These are phyloP conservation scores for Sycophaga agraensis DNA, from an alignment of 1,140 invertebrate genomes.

Conservation along the genomic window DNA sequence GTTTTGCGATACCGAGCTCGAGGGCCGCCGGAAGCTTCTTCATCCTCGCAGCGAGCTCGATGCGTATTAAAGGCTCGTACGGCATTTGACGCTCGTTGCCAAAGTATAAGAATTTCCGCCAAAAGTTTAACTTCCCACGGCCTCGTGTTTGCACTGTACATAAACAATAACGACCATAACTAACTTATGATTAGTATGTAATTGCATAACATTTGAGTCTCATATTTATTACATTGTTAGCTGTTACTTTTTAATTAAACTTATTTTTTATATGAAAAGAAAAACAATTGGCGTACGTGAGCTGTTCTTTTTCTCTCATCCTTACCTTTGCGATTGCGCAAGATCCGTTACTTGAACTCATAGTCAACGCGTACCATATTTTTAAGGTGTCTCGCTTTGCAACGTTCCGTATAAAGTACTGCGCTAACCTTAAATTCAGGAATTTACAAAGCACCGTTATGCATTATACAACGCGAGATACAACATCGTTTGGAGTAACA, in stretches of 20 bases:
- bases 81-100: not conserved
- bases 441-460: too few relatives aligned
- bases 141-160: too few relatives aligned
- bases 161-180: not conserved
- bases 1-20: constrained; percentile 17
- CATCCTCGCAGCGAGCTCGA: not conserved
- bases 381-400: too few relatives aligned
- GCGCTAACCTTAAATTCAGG: too few relatives aligned
- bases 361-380: too few relatives aligned
- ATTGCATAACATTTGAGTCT: constrained; percentile 34
- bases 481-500: too few relatives aligned
- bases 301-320: too few relatives aligned
- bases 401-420: too few relatives aligned
- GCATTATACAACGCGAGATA: too few relatives aligned
- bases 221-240: constrained; percentile 51
- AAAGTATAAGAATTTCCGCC: not conserved
- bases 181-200: constrained; percentile 6
- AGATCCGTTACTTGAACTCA: too few relatives aligned
- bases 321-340: too few relatives aligned
- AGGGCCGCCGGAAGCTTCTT: constrained; percentile 10
- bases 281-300: too few relatives aligned
- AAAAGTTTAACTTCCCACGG: not conserved
- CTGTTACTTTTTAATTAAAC: constrained; percentile 51
- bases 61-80: not conserved
- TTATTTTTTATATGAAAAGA: constrained; percentile 46